A percentile compares a stretch with the other conserved stretches of the same genome.
phyloP scores from a whole-genome alignment of 1,140 invertebrate genomes.

The Zaprionus taronus region DNA sequence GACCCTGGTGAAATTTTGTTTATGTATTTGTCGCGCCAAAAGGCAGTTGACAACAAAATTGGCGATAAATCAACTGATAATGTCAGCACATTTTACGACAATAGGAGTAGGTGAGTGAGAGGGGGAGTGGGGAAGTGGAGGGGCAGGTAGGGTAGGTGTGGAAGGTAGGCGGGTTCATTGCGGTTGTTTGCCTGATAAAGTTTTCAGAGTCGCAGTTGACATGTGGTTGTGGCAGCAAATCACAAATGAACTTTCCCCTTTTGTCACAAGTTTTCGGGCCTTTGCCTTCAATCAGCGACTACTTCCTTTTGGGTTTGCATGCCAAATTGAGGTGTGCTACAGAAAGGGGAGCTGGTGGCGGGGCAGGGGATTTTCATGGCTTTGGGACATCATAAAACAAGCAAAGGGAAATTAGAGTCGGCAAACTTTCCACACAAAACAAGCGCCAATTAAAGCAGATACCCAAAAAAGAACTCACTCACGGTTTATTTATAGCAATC shows the following conservation, averaged over 20 bases:
- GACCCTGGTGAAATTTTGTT: slow-evolving; percentile 31
- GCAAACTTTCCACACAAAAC: slow-evolving; percentile 26
- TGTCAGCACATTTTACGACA: slow-evolving; percentile 71
- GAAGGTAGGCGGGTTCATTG: slow-evolving; percentile 14
- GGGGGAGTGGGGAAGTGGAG: neutral
- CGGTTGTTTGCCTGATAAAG: slow-evolving; percentile 31
- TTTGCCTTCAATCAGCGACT: slow-evolving; percentile 39
- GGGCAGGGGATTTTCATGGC: no score
- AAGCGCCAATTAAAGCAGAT: slow-evolving; percentile 28
- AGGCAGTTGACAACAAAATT: slow-evolving; percentile 67
- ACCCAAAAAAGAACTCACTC: slow-evolving; percentile 18
- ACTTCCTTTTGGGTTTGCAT: slow-evolving; percentile 29
- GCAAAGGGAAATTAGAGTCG: slow-evolving; percentile 33
- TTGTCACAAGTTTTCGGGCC: slow-evolving; percentile 36
- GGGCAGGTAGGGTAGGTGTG: neutral
- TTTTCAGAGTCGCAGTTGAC: slow-evolving; percentile 14
- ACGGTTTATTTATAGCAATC: slow-evolving; percentile 39
- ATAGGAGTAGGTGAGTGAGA: neutral
- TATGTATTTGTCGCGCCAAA: slow-evolving; percentile 49
- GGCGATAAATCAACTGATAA: slow-evolving; percentile 81
- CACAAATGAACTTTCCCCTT: slow-evolving; percentile 25
- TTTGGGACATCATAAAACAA: slow-evolving; percentile 21
- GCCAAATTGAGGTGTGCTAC: slow-evolving; percentile 24
- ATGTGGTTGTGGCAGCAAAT: slow-evolving; percentile 21
- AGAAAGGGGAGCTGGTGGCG: neutral